Evolutionary conservation across 2,797 vertebrate species (phyloP).

Genomic region (Iguana delicatissima): DNA sequence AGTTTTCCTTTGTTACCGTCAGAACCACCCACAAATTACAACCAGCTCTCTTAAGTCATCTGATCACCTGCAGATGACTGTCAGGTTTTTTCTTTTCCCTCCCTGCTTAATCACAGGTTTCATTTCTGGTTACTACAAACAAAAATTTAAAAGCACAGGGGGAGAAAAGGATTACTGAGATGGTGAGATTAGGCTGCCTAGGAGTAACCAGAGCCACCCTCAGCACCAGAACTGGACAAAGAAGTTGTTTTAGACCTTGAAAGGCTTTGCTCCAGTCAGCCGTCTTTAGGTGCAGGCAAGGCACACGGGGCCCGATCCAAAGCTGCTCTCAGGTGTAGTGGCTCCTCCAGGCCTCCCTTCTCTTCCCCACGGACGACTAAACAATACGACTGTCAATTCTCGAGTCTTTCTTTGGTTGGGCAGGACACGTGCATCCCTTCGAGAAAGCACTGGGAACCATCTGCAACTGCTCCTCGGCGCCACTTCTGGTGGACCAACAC

Average conservation of each 20-base stretch:
- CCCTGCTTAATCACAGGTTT: conserved; percentile 75
- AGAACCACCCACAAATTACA: conserved; percentile 88
- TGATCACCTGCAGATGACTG: conserved; percentile 82
- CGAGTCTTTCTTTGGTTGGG: too few species aligned
- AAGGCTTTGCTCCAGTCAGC: fast-evolving
- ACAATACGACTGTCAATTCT: background rate
- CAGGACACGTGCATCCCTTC: background rate
- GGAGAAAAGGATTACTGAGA: conserved; percentile 56
- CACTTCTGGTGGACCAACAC: background rate
- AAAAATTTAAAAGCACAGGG: conserved; percentile 73
- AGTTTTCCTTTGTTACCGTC: conserved; percentile 82
- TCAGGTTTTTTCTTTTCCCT: conserved; percentile 65
- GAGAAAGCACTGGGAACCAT: too few species aligned
- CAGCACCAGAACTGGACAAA: conserved; percentile 7
- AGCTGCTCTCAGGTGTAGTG: fast-evolving
- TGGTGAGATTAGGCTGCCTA: conserved; percentile 50
- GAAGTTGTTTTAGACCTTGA: background rate
- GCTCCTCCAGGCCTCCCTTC: background rate
- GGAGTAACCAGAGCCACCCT: conserved; percentile 17
- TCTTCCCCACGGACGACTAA: fast-evolving
- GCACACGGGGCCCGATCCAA: background rate
- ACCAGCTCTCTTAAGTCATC: conserved; percentile 82
- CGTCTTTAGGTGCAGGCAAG: fast-evolving
- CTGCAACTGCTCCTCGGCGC: too few species aligned
- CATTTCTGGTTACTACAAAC: conserved; percentile 73